phyloP scores from a whole-genome alignment of 2,113 vertebrate genomes.

The Tor tambroides region DNA sequence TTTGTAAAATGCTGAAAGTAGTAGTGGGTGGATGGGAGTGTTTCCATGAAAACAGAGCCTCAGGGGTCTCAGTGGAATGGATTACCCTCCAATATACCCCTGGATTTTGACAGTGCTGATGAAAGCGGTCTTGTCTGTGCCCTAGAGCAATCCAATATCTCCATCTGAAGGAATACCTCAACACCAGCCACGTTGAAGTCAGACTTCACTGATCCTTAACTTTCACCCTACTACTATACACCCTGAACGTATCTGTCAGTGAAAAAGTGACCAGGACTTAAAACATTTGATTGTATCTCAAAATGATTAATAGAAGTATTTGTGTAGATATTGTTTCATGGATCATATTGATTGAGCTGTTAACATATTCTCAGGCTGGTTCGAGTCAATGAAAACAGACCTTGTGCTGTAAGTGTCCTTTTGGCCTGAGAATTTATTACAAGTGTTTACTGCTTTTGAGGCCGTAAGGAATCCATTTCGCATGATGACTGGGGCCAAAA shows the following conservation, averaged over 20 bases:
- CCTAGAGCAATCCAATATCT: slow-evolving; percentile 65
- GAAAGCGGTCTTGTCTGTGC: slow-evolving; percentile 67
- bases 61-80: slow-evolving; percentile 58
- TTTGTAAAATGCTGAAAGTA: not conserved
- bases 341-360: not conserved
- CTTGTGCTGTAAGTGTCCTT: not conserved
- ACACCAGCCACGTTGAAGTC: slow-evolving; percentile 15
- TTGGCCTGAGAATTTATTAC: not conserved
- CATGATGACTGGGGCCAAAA: not conserved
- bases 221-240: not conserved
- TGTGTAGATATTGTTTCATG: not conserved
- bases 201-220: slow-evolving; percentile 1
- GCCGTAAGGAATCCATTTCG: not conserved
- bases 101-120: slow-evolving; percentile 67
- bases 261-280: not conserved
- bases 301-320: not conserved
- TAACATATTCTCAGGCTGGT: not conserved
- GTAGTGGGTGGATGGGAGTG: slow-evolving; percentile 5
- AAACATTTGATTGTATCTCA: not conserved
- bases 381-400: not conserved
- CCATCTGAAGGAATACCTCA: slow-evolving; percentile 51
- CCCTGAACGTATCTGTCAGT: not conserved
- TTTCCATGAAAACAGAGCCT: slow-evolving; percentile 54
- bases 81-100: slow-evolving; percentile 62
- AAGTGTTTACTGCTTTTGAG: not conserved